Base-by-base conservation (phyloP, 2,797 vertebrate genomes). In the Hephaestus fuliginosus region DNA sequence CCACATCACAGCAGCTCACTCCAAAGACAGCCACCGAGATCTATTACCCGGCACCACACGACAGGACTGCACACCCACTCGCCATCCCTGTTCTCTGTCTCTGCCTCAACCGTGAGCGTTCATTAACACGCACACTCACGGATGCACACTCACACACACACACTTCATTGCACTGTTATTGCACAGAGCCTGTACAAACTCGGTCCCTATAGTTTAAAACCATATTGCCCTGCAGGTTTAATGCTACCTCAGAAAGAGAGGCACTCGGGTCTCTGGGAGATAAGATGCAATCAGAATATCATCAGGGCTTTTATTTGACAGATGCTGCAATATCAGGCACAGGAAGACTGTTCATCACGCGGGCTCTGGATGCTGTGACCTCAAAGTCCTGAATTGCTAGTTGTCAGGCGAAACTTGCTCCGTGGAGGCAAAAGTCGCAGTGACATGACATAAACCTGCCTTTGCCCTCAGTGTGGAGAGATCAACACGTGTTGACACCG, bases 1-100 rank as follows among this genome's bases (percentile, higher is more conserved):
- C 11, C 51, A 60, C 58, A 70, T 75, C 46, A 67, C 82, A 80
- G 83, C 84, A 70, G 80, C 78, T 78, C 12, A 1, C 57, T 55
- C 61, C 73, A 46, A 78, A 85, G 73, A 83, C 76, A 85, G 79
- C 74, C 69, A 58, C 70, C 64, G 68, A 88, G 70, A 80, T 87
- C 70, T 67, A 76, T 73, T 80, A 89, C 78, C 20, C 51, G 46
- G 53, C 56, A 71, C 68, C 61, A 57, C 51, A 82, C n/a, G 25
- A 68, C 64, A 72, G 53, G 55, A 49, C 60, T 71, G 67, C 67
- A 86, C 79, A 76, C 73, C 57, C 73, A 81, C 88, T 53, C 62
- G 0, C 55, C 46, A 60, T 62, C 36, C 53, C 76, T 61, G 28
- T 15, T 58, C 73, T 63, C 57, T 63, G 61, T 69, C 44, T 85